Percentiles rank a stretch among this genome's conserved stretches.
Evolutionary conservation across 2,797 vertebrate genomes (phyloP).

Genomic region (Octomys mimax): DNA sequence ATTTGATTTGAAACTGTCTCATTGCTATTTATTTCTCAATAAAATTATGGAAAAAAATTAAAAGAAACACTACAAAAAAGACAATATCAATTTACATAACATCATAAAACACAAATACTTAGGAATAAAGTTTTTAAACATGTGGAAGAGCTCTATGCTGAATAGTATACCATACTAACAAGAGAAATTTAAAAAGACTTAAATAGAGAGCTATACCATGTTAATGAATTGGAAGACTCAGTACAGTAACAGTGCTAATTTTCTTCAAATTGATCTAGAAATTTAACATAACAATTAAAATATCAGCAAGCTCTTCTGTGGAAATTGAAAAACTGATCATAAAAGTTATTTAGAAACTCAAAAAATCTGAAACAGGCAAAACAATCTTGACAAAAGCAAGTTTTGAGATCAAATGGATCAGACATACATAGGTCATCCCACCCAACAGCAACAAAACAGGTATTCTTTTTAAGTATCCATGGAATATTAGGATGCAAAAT

Average conservation of each 20-base stretch:
- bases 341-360: not conserved
- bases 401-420: not conserved
- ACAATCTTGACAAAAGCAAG: not conserved
- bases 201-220: not conserved
- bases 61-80: not conserved
- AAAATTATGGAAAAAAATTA: too few relatives aligned
- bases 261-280: not conserved
- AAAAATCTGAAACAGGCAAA: not conserved
- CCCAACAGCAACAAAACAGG: not conserved
- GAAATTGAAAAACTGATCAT: not conserved
- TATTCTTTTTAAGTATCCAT: not conserved
- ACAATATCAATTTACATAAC: not conserved
- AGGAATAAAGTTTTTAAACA: not conserved
- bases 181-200: not conserved
- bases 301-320: not conserved
- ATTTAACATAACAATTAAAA: not conserved
- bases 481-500: not conserved
- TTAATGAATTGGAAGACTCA: not conserved
- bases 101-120: conserved; percentile 15
- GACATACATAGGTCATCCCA: not conserved
- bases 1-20: too few relatives aligned
- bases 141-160: not conserved
- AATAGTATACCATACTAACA: not conserved
- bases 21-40: too few relatives aligned
- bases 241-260: not conserved